Conservation (phyloP, 2,113 vertebrate genomes). For the Anguilla rostrata region DNA sequence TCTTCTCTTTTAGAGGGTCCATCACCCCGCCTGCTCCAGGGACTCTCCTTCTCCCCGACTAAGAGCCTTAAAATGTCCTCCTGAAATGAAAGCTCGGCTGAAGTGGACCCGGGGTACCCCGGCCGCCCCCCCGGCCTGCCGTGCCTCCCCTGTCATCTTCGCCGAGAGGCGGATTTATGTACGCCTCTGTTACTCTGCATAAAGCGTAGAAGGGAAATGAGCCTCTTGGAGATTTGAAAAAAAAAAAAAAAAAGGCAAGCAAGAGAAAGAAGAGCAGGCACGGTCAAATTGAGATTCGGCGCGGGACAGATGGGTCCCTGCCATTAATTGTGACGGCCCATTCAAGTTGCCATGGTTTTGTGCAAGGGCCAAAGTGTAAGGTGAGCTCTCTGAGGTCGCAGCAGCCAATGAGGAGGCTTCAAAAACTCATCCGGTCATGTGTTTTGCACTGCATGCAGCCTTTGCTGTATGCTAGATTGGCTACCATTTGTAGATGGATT, state of each 20-base stretch:
- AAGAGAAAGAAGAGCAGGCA: slow-evolving; percentile 75
- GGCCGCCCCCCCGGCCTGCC: slow-evolving; percentile 26
- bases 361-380: slow-evolving; percentile 39
- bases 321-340: slow-evolving; percentile 64
- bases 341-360: slow-evolving; percentile 60
- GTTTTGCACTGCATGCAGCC: neutral
- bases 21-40: neutral
- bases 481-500: neutral
- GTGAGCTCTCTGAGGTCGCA: slow-evolving; percentile 4
- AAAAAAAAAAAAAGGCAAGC: slow-evolving; percentile 19
- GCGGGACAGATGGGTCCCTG: slow-evolving; percentile 81
- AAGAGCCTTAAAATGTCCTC: slow-evolving; percentile 48
- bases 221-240: slow-evolving; percentile 61
- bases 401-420: neutral
- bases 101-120: slow-evolving; percentile 47
- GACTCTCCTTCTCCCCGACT: neutral
- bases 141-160: slow-evolving; percentile 27
- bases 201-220: slow-evolving; percentile 41
- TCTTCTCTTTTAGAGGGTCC: slow-evolving; percentile 22
- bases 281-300: slow-evolving; percentile 76
- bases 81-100: slow-evolving; percentile 66
- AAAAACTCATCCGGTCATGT: neutral
- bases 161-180: slow-evolving; percentile 40
- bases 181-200: slow-evolving; percentile 63
- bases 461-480: neutral